A percentile compares a stretch with the other conserved stretches of the same genome.
These are phyloP conservation scores for Apis florea DNA, from an alignment of 1,140 invertebrate species.

Conservation along the genomic window DNA sequence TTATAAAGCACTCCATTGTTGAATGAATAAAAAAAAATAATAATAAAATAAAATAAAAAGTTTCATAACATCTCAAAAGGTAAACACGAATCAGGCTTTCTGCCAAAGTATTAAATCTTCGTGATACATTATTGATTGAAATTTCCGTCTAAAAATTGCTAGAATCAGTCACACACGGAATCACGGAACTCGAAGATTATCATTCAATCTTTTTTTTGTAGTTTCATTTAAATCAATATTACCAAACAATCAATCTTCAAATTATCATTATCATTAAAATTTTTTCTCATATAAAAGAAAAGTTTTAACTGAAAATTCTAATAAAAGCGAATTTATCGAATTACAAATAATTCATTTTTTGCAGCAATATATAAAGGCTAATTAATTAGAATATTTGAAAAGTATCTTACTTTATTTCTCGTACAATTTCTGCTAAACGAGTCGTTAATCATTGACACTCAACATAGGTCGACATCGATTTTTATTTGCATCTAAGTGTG, in stretches of 20 bases:
- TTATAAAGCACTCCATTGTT: neutral
- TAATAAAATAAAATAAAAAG: neutral
- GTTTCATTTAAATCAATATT: neutral
- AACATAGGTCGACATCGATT: slow-evolving; percentile 43
- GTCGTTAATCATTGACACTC: slow-evolving; percentile 52
- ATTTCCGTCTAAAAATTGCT: slow-evolving; percentile 42
- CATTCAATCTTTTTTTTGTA: neutral
- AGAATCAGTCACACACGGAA: neutral
- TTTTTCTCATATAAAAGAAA: too few relatives aligned
- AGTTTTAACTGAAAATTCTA: too few relatives aligned
- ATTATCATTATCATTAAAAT: too few relatives aligned
- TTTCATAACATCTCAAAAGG: slow-evolving; percentile 43
- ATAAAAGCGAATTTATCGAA: slow-evolving; percentile 18
- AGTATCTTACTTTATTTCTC: slow-evolving; percentile 22
- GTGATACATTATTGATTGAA: slow-evolving; percentile 23
- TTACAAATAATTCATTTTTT: slow-evolving; percentile 31
- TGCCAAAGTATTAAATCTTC: slow-evolving; percentile 52
- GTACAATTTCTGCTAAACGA: slow-evolving; percentile 39
- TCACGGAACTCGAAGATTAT: neutral
- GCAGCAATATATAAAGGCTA: slow-evolving; percentile 26
- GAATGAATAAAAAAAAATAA: slow-evolving; percentile 34
- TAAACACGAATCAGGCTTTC: slow-evolving; percentile 9
- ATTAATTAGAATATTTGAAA: slow-evolving; percentile 57
- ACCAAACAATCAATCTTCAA: too few relatives aligned
- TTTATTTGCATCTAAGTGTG: slow-evolving; percentile 7